These are phyloP conservation scores for Tinamus major DNA, from an alignment of 2,797 vertebrate species.

Conservation along the genomic window DNA sequence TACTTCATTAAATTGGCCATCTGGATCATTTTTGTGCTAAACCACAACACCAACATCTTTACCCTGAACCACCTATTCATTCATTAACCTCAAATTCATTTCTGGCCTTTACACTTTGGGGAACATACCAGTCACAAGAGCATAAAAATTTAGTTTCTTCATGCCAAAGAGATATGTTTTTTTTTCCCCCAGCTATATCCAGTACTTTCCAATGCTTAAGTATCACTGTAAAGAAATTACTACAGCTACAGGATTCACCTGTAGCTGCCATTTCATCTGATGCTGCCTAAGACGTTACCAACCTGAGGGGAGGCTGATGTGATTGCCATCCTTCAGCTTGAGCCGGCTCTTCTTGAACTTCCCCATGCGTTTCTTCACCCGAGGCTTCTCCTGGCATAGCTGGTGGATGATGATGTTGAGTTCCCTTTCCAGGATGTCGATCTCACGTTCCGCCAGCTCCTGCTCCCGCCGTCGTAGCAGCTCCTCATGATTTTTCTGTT, in stretches of 20 bases:
- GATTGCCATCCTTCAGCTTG: slow-evolving; percentile 93
- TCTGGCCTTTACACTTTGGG: not conserved
- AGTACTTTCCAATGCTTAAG: not conserved
- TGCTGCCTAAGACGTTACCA: slow-evolving; percentile 8
- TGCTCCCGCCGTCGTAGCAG: slow-evolving; percentile 90
- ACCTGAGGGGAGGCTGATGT: slow-evolving; percentile 97
- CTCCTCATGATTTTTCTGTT: slow-evolving; percentile 97
- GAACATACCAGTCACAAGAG: not conserved
- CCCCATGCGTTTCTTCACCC: slow-evolving; percentile 93
- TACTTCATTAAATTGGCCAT: not conserved
- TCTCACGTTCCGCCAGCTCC: slow-evolving; percentile 94
- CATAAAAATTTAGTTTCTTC: not conserved
- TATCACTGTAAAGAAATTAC: not conserved
- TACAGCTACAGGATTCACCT: not conserved
- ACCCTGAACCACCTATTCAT: not conserved
- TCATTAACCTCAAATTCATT: not conserved
- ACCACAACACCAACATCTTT: not conserved
- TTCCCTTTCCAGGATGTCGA: slow-evolving; percentile 95
- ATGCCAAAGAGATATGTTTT: not conserved
- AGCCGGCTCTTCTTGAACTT: slow-evolving; percentile 93
- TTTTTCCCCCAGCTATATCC: not conserved
- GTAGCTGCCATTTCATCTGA: not conserved
- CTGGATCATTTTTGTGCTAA: not conserved
- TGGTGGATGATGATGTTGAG: slow-evolving; percentile 99
- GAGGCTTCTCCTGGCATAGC: slow-evolving; percentile 95